Conservation (phyloP, 2,888 invertebrate species). For the Heptascelio sp. region DNA sequence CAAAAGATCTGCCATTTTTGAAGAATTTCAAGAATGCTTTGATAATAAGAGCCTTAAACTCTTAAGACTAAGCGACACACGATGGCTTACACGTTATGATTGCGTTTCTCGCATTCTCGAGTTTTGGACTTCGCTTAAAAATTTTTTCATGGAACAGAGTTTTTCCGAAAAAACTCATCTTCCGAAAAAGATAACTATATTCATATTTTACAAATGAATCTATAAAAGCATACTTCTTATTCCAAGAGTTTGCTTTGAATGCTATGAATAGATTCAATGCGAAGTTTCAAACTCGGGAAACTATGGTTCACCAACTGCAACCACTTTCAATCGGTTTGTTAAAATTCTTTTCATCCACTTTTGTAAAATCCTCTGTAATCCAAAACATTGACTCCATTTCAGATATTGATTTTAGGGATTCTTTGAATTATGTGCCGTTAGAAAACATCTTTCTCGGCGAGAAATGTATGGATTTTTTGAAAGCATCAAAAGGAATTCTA, state of each 20-base stretch:
- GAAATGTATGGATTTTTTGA: no score
- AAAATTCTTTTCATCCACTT: no score
- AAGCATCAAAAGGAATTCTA: no score
- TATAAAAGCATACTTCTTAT: not conserved
- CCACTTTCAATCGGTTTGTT: no score
- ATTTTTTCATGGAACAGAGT: not conserved
- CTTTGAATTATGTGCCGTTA: no score
- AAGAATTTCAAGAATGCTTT: not conserved
- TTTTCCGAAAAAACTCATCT: not conserved
- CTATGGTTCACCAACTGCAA: no score
- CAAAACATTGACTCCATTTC: no score
- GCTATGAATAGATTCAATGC: not conserved
- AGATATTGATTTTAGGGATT: no score
- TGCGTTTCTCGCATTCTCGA: not conserved
- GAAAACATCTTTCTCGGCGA: no score
- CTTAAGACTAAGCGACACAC: not conserved
- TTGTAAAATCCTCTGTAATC: no score
- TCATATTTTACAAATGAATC: no score
- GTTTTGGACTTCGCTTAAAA: not conserved
- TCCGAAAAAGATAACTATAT: not conserved
- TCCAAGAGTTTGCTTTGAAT: not conserved
- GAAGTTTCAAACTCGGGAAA: no score
- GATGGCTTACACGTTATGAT: not conserved
- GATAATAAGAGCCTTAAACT: not conserved
- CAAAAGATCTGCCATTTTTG: not conserved